These are phyloP conservation scores for Loripinus fragilis DNA, from an alignment of 2,888 invertebrate genomes.

Conservation along the genomic window DNA sequence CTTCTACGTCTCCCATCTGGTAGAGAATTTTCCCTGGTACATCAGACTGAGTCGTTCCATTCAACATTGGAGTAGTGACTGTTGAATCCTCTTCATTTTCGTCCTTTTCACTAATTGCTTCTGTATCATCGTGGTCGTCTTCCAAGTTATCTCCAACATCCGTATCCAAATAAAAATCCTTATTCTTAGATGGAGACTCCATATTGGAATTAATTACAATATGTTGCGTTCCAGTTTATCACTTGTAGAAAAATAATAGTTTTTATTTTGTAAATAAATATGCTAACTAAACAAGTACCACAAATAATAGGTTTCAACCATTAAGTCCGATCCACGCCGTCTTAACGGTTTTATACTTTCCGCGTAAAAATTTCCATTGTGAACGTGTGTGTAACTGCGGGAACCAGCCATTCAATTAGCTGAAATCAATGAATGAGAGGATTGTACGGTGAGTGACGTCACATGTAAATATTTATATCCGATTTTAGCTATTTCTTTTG, in stretches of 20 bases:
- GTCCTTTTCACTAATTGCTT: not conserved
- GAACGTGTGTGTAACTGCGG: not conserved
- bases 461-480: conserved; percentile 13
- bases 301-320: no score
- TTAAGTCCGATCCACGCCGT: no score
- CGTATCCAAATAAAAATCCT: conserved; percentile 7
- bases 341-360: conserved; percentile 3
- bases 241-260: not conserved
- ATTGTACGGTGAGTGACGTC: not conserved
- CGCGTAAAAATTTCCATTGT: conserved; percentile 14
- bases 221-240: not conserved
- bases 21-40: not conserved
- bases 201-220: conserved; percentile 11
- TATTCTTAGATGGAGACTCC: not conserved
- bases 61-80: conserved; percentile 6
- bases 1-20: not conserved
- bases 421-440: not conserved
- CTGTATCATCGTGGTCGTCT: not conserved
- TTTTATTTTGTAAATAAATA: not conserved
- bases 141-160: not conserved
- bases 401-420: not conserved
- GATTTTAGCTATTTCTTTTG: no score
- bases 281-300: no score
- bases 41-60: not conserved
- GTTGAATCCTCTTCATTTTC: not conserved